Conservation (phyloP, 2,888 invertebrate species). For the Cosmorhoe ocellata region DNA sequence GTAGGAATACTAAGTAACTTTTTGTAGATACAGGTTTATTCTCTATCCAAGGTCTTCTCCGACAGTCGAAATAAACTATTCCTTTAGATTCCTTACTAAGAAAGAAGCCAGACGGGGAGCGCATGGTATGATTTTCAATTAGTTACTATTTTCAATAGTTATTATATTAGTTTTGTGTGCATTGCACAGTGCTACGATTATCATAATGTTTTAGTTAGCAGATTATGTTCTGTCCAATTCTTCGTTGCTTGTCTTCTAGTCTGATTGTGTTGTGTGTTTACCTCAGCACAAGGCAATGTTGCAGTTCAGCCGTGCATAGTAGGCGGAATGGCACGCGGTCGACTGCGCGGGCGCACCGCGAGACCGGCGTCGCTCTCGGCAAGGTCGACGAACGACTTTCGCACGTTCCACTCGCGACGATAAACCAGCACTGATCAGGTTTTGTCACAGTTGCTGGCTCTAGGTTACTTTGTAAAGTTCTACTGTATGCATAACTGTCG, state of each 20-base stretch:
- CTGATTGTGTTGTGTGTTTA: slow-evolving; percentile 1
- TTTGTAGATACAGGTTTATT: slow-evolving; percentile 19
- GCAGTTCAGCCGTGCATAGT: slow-evolving; percentile 50
- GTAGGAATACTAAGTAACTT: slow-evolving; percentile 26
- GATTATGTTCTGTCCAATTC: no score
- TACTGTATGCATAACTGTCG: slow-evolving; percentile 15
- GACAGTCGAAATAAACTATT: neutral
- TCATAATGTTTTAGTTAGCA: no score
- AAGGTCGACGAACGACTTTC: slow-evolving; percentile 82
- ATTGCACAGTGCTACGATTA: no score
- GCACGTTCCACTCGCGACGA: slow-evolving; percentile 60
- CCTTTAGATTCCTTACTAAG: slow-evolving; percentile 5
- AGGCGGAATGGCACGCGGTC: slow-evolving; percentile 74
- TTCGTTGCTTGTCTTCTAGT: neutral
- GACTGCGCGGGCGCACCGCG: slow-evolving; percentile 48
- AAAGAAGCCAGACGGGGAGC: neutral
- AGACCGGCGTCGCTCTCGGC: slow-evolving; percentile 56
- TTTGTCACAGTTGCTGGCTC: slow-evolving; percentile 47
- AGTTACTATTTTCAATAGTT: neutral
- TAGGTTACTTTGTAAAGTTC: slow-evolving; percentile 37
- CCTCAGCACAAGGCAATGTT: slow-evolving; percentile 27
- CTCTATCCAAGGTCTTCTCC: slow-evolving; percentile 22
- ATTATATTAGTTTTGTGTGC: no score
- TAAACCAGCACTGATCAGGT: slow-evolving; percentile 44
- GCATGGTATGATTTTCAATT: neutral